Conservation (phyloP, 1,140 invertebrate species). For the Heliconius congener region DNA sequence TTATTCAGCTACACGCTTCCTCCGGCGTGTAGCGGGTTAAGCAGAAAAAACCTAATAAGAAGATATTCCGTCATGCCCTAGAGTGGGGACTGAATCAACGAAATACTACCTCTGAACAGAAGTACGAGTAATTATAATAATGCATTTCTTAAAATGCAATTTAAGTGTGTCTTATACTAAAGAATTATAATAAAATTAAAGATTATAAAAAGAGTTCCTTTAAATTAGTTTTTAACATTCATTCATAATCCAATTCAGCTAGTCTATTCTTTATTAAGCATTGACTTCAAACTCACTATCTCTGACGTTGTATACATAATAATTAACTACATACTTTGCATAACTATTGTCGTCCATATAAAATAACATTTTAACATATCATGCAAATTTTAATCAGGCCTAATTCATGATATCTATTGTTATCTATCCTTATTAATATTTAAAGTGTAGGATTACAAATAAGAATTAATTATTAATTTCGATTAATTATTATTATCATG, state of each 20-base stretch:
- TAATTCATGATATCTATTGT: slow-evolving; percentile 1
- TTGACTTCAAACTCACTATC: not conserved
- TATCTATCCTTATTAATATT: not conserved
- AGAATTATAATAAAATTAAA: too few species aligned
- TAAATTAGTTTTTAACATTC: too few species aligned
- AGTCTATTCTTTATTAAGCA: not conserved
- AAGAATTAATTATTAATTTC: slow-evolving; percentile 16
- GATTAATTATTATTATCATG: slow-evolving; percentile 13
- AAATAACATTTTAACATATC: not conserved
- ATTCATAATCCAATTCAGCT: not conserved
- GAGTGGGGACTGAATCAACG: too few species aligned
- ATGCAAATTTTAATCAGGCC: not conserved
- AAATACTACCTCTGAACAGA: too few species aligned
- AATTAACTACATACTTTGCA: not conserved
- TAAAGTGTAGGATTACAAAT: slow-evolving; percentile 12
- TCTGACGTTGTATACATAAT: not conserved
- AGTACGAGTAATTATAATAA: too few species aligned
- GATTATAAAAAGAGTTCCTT: too few species aligned
- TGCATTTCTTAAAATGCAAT: too few species aligned
- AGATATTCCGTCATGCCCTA: too few species aligned
- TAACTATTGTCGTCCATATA: not conserved
- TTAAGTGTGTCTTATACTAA: too few species aligned
- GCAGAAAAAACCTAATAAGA: too few species aligned
- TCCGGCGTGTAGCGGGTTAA: too few species aligned
- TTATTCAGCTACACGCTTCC: too few species aligned